These are phyloP conservation scores for Clepsis dumicolana DNA, from an alignment of 2,888 invertebrate genomes.

Conservation along the genomic window DNA sequence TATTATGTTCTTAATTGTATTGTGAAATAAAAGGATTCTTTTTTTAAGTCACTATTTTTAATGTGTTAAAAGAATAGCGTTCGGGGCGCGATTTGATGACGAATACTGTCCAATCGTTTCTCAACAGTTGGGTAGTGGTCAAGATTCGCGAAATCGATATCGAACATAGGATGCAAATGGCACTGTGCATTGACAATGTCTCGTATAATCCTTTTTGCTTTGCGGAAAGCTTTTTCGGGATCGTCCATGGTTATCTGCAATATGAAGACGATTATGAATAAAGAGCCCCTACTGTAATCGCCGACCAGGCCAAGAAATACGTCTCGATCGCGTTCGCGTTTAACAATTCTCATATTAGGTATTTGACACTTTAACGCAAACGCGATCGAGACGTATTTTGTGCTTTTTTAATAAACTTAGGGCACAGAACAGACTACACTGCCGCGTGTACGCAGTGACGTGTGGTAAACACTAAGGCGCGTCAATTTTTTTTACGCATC, in stretches of 20 bases:
- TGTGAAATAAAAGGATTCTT: constrained; percentile 71
- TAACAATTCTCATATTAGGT: no score
- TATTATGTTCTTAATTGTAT: constrained; percentile 62
- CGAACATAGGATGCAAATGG: constrained; percentile 69
- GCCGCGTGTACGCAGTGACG: no score
- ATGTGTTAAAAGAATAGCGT: constrained; percentile 66
- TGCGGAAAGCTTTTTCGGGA: constrained; percentile 65
- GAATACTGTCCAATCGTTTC: constrained; percentile 60
- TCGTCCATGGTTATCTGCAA: constrained; percentile 72
- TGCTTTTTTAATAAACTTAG: no score
- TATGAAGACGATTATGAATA: not conserved
- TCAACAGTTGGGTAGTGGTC: constrained; percentile 61
- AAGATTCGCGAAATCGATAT: constrained; percentile 69
- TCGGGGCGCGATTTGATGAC: constrained; percentile 70
- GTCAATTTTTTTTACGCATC: no score
- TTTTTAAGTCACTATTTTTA: constrained; percentile 52
- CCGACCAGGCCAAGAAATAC: no score
- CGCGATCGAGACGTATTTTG: no score
- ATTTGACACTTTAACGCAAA: no score
- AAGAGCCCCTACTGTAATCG: no score
- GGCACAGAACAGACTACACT: no score
- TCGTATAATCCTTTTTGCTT: constrained; percentile 66
- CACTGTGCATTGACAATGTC: constrained; percentile 68
- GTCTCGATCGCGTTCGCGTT: no score
- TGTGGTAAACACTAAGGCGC: no score